A percentile compares a stretch with the other conserved stretches of the same genome.
These are phyloP conservation scores for Scatophagus argus DNA, from an alignment of 2,113 vertebrate species.

Conservation along the genomic window DNA sequence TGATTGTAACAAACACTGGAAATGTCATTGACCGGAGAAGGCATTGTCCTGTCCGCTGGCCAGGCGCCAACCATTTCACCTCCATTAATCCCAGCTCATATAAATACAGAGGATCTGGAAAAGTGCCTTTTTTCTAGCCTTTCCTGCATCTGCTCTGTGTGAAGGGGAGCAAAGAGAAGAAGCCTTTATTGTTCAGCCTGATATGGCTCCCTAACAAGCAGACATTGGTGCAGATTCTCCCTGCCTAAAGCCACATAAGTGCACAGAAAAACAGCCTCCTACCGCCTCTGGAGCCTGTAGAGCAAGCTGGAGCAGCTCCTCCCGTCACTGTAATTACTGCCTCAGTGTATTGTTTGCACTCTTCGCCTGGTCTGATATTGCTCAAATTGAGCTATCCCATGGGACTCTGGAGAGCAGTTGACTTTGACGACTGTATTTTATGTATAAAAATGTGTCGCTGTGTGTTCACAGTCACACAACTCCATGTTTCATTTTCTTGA, in stretches of 20 bases:
- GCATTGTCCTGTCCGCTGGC: constrained; percentile 55
- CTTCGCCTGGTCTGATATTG: constrained; percentile 22
- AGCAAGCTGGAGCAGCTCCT: constrained; percentile 38
- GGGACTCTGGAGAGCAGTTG: constrained; percentile 25
- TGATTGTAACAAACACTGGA: constrained; percentile 65
- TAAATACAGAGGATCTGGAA: constrained; percentile 23
- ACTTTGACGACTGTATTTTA: constrained; percentile 36
- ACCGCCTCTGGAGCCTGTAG: constrained; percentile 38
- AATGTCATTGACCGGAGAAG: constrained; percentile 52
- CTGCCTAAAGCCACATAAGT: constrained; percentile 25
- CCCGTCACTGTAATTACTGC: constrained; percentile 50
- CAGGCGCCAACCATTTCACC: constrained; percentile 44
- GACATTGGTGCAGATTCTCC: constrained; percentile 8
- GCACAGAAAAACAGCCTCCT: constrained; percentile 12
- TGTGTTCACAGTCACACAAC: constrained; percentile 3
- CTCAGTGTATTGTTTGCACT: constrained; percentile 44
- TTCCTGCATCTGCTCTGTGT: constrained; percentile 13
- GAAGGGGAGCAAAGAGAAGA: constrained; percentile 32
- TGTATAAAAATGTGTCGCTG: constrained; percentile 24
- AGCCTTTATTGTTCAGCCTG: constrained; percentile 25
- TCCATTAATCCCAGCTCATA: constrained; percentile 47
- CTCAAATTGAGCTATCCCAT: background rate
- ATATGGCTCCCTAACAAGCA: constrained; percentile 27
- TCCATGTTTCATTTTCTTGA: constrained; percentile 22
- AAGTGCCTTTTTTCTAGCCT: constrained; percentile 31